Evolutionary conservation across 2,888 invertebrate genomes (phyloP).

Genomic region (Chaitophorus viminalis): DNA sequence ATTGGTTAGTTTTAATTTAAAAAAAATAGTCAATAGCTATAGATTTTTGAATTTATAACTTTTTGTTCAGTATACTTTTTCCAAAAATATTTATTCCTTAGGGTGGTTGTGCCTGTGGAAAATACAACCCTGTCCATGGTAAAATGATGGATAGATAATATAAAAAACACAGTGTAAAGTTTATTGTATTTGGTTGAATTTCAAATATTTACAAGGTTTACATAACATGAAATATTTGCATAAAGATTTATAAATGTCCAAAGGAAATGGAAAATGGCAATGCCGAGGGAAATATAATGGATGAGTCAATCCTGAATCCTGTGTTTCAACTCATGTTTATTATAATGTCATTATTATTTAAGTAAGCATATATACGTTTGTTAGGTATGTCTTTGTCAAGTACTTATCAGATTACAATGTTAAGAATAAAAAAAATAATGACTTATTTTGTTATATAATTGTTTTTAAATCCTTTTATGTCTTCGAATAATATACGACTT

Average conservation of each 20-base stretch:
- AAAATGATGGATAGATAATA: not conserved
- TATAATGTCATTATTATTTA: not conserved
- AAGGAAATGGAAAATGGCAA: slow-evolving; percentile 39
- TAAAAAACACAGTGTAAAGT: not conserved
- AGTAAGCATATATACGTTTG: not conserved
- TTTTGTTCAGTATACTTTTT: too few species aligned
- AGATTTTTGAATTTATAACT: too few species aligned
- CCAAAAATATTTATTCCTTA: too few species aligned
- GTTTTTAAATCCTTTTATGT: not conserved
- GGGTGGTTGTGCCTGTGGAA: too few species aligned
- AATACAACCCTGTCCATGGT: too few species aligned
- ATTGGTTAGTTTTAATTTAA: too few species aligned
- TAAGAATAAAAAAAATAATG: not conserved
- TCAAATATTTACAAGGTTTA: not conserved
- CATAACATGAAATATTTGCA: not conserved
- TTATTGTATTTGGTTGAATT: slow-evolving; percentile 27
- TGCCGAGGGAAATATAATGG: not conserved
- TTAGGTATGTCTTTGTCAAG: not conserved
- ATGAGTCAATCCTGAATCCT: not conserved
- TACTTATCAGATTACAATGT: not conserved
- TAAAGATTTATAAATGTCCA: slow-evolving; percentile 42
- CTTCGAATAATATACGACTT: too few species aligned
- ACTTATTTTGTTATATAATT: not conserved
- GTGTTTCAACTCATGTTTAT: not conserved
- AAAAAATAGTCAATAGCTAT: too few species aligned